Evolutionary conservation across 2,797 vertebrate species (phyloP).

Genomic region (Peromyscus nudipes): DNA sequence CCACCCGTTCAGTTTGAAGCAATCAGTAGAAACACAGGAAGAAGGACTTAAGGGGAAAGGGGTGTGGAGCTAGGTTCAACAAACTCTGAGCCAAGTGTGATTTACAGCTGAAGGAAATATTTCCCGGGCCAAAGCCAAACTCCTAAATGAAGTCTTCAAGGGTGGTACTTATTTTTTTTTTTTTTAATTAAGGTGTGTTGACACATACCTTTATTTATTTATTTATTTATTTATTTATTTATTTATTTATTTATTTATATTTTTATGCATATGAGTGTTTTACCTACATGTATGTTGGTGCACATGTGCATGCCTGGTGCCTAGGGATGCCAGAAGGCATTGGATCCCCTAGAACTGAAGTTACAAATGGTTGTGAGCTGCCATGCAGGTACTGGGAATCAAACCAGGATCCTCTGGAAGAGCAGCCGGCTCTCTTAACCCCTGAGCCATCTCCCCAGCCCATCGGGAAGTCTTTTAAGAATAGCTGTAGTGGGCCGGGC

Average conservation of each 20-base stretch:
- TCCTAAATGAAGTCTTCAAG: neutral
- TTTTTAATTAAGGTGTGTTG: neutral
- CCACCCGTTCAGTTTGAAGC: neutral
- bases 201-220: neutral
- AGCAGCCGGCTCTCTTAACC: neutral
- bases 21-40: neutral
- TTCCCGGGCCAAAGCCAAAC: neutral
- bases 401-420: neutral
- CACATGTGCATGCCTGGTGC: neutral
- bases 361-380: neutral
- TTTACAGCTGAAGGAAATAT: neutral
- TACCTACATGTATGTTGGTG: neutral
- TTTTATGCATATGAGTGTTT: neutral
- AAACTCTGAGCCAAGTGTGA: neutral
- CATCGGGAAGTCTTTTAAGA: neutral
- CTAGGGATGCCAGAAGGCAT: neutral
- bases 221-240: too few species aligned
- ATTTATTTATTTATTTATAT: neutral
- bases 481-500: neutral
- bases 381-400: neutral
- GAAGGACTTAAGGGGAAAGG: neutral
- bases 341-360: neutral
- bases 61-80: neutral
- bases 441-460: too few species aligned
- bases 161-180: neutral